Percentiles rank a stretch among this genome's conserved stretches.
Evolutionary conservation across 2,797 vertebrate species (phyloP).

Genomic region (Hydrocynus forskahlii): DNA sequence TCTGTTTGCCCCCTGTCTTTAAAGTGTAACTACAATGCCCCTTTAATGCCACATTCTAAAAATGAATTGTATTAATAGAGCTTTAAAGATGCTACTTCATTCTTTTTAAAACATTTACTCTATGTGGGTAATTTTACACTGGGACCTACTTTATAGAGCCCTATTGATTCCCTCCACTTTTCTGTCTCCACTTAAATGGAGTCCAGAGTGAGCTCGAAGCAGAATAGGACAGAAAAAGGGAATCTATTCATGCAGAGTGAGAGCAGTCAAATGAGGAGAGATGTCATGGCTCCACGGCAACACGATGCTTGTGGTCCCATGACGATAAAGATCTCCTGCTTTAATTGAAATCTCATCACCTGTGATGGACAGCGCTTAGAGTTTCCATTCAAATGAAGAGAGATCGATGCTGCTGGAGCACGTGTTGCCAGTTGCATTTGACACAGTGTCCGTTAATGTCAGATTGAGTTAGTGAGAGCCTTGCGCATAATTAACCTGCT

Average conservation of each 20-base stretch:
- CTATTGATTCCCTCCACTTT: slow-evolving; percentile 64
- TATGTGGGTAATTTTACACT: slow-evolving; percentile 51
- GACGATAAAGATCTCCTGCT: slow-evolving; percentile 69
- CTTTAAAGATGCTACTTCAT: slow-evolving; percentile 36
- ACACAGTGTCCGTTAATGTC: slow-evolving; percentile 23
- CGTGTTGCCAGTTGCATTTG: slow-evolving; percentile 33
- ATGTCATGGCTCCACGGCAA: slow-evolving; percentile 61
- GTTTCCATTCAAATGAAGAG: slow-evolving; percentile 35
- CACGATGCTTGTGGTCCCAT: slow-evolving; percentile 62
- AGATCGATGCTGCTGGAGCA: slow-evolving; percentile 44
- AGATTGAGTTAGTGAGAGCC: slow-evolving; percentile 22
- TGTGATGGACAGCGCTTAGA: slow-evolving; percentile 66
- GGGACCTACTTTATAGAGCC: slow-evolving; percentile 57
- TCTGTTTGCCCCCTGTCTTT: neutral
- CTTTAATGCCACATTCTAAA: neutral
- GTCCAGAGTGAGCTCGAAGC: slow-evolving; percentile 58
- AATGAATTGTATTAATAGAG: slow-evolving; percentile 1
- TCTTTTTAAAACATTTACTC: slow-evolving; percentile 53
- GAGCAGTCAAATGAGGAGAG: slow-evolving; percentile 67
- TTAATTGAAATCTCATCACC: slow-evolving; percentile 75
- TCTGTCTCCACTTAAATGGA: slow-evolving; percentile 60
- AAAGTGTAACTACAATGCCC: neutral
- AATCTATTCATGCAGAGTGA: slow-evolving; percentile 68
- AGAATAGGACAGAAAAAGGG: slow-evolving; percentile 64
- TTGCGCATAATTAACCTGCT: slow-evolving; percentile 39